These are phyloP conservation scores for Dicyrtomina minuta DNA, from an alignment of 2,888 invertebrate species.

Conservation along the genomic window DNA sequence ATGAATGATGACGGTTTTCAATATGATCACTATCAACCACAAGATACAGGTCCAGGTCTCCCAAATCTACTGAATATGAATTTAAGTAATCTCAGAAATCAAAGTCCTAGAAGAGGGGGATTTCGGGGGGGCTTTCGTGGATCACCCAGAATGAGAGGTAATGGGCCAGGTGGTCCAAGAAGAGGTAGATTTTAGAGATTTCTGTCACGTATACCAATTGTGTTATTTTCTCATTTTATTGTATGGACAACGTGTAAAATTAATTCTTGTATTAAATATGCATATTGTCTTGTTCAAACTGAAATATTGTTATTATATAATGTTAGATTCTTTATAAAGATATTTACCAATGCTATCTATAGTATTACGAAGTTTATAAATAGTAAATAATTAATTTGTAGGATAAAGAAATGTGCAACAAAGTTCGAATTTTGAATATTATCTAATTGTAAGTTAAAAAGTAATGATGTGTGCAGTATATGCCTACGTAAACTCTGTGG, in stretches of 20 bases:
- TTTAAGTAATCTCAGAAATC: background rate
- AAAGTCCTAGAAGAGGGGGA: constrained; percentile 9
- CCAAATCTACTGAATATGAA: background rate
- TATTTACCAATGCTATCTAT: too few relatives aligned
- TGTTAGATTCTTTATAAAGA: too few relatives aligned
- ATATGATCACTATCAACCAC: background rate
- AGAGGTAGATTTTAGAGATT: constrained; percentile 24
- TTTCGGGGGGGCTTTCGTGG: constrained; percentile 6
- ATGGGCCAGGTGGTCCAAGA: constrained; percentile 22
- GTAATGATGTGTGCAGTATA: too few relatives aligned
- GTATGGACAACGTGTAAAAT: too few relatives aligned
- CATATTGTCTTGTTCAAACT: background rate
- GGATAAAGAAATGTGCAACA: too few relatives aligned
- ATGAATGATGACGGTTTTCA: constrained; percentile 3
- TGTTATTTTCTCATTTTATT: constrained; percentile 1
- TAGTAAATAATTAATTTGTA: too few relatives aligned
- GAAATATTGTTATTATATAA: too few relatives aligned
- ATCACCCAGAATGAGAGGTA: constrained; percentile 7
- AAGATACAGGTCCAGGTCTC: background rate
- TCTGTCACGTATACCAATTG: too few relatives aligned
- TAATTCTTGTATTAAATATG: constrained; percentile 4
- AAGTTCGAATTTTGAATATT: too few relatives aligned
- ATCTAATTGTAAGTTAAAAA: too few relatives aligned
- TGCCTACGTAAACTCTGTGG: too few relatives aligned
- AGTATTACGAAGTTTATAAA: too few relatives aligned